phyloP scores from a whole-genome alignment of 2,888 invertebrate genomes.

The Caradrina kadenii region DNA sequence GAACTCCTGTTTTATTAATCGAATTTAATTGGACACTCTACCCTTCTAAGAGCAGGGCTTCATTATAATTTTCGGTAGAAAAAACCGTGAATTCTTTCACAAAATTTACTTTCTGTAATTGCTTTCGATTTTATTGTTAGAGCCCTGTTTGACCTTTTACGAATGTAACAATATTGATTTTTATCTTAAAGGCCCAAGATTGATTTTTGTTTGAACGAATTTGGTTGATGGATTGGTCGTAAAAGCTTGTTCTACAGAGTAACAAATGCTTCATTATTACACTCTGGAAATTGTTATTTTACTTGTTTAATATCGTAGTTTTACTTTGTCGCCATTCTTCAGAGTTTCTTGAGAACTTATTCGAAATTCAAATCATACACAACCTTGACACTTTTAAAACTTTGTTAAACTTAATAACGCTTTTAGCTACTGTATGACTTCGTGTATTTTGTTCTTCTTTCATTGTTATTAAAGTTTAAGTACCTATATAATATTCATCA shows the following conservation, averaged over 20 bases:
- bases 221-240: conserved; percentile 10
- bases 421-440: conserved; percentile 22
- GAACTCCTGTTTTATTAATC: conserved; percentile 66
- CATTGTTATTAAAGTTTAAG: conserved; percentile 12
- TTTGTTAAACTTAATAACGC: conserved; percentile 5
- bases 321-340: conserved; percentile 1
- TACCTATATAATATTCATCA: conserved; percentile 24
- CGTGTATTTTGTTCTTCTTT: conserved; percentile 17
- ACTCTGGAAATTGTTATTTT: conserved; percentile 8
- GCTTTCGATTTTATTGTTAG: conserved; percentile 54
- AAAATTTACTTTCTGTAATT: conserved; percentile 57
- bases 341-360: neutral
- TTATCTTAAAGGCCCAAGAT: conserved; percentile 14
- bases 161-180: conserved; percentile 23
- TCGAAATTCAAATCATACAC: conserved; percentile 16
- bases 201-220: conserved; percentile 7
- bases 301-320: conserved; percentile 20
- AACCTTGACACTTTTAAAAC: conserved; percentile 23
- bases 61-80: conserved; percentile 52
- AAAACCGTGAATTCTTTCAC: conserved; percentile 42
- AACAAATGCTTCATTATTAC: conserved; percentile 22
- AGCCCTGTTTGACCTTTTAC: conserved; percentile 40
- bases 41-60: conserved; percentile 63
- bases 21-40: conserved; percentile 70
- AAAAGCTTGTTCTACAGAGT: conserved; percentile 20